Evolutionary conservation across 1,140 invertebrate species (phyloP), one percentile per base, ranked within the genome.

Genomic region (Bemisia tabaci): DNA sequence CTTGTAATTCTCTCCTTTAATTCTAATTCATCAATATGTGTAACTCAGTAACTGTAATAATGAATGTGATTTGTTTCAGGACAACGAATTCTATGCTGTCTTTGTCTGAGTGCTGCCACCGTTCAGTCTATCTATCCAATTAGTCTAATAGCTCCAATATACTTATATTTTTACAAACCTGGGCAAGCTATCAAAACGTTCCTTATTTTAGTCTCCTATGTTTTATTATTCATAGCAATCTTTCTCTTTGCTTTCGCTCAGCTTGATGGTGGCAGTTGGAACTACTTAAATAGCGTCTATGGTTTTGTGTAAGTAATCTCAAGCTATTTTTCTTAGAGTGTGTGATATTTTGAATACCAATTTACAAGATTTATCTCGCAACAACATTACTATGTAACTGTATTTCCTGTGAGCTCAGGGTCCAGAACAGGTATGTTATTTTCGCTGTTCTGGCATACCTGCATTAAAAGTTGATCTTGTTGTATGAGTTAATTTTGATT

Each of bases 51-150:
- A n/a, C n/a, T n/a, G n/a, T n/a, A n/a, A n/a, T n/a, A n/a, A n/a
- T n/a, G n/a, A n/a, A n/a, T n/a, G n/a, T 62, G 63, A 65, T 71
- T 68, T 72, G 74, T 75, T 75, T 24, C 72, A 81, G 81, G 77
- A n/a, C 71, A 77, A 26, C 68, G 75, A 61, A 12, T 82, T 2
- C 62, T 85, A 12, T 83, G 85, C 68, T 83, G 84, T 68, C 62
- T 87, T 0, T 80, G 85, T 22, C 80, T 97, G 62, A 88, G 90
- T 0, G 71, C 94, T 5, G 82, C 91, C 33, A 84, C 90, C 1
- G 84, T 93, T 67, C 88, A 95, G 73, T 87, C 89, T 62, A 80
- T 98, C 26, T 97, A 98, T 79, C 91, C 94, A 0, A 74, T 91
- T 12, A 82, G 90, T 26, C 79, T 97, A 0, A 82, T 95, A 72